Base-by-base conservation (phyloP, 2,797 vertebrate genomes). In the Crax fasciolata region DNA sequence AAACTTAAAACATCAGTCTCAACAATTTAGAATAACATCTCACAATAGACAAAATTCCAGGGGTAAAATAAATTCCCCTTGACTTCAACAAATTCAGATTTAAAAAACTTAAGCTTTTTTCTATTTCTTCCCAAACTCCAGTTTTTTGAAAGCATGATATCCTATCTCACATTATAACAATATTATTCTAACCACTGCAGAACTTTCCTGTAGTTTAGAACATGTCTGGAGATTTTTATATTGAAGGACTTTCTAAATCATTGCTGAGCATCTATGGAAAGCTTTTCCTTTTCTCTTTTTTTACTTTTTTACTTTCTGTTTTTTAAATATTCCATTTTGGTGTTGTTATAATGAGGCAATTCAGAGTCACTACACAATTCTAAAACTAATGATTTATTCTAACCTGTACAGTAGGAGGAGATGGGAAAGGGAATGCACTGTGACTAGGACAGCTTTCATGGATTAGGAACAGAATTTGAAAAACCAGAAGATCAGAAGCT, bases 301-400 rank as follows among this genome's bases (percentile, higher is more conserved):
- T 2, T 46, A 62, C 52, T 83, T 61, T 18, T 8, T 25, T 6
- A 27, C 6, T 39, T 49, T 70, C 77, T 61, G 38, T 41, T 73
- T 90, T 94, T 91, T 68, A 63, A 94, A 89, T 94, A 78, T 72
- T 78, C 38, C 13, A 9, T 91, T 94, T 88, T 78, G 13, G 32
- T 83, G 48, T 80, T 83, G 41, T 19, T 89, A 59, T 93, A 94
- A 96, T 85, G 89, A 93, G 67, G 54, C 70, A 94, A 90, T 94
- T 86, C 87, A 95, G 89, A 94, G 68, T 54, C 89, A 94, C 94
- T 91, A 93, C 61, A 78, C 55, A 77, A 57, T 94, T 92, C 91
- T 86, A 73, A 94, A 70, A 62, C 38, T 78, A 80, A 73, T 77
- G 46, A n/a, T 75, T 96, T 96, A 82, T 95, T 93, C 90, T 96